Evolutionary conservation across 2,888 invertebrate genomes (phyloP).

Genomic region (Chrysolina oricalcia): DNA sequence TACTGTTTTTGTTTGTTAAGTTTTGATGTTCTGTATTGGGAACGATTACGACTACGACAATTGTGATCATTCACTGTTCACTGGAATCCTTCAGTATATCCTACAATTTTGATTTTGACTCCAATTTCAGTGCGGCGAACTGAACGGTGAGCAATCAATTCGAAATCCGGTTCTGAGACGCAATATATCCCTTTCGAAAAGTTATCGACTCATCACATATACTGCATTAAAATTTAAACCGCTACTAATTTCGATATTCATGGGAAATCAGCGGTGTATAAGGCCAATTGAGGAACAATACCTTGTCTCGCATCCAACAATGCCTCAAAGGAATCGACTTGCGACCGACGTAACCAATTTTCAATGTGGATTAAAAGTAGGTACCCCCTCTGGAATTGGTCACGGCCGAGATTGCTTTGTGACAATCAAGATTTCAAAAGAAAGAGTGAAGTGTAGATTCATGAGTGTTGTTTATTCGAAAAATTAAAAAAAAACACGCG

Average conservation of each 20-base stretch:
- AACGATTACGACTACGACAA: too few relatives aligned
- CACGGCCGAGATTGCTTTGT: constrained; percentile 25
- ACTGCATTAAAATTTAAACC: constrained; percentile 41
- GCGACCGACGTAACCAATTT: constrained; percentile 30
- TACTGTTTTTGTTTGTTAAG: too few relatives aligned
- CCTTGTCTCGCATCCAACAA: constrained; percentile 21
- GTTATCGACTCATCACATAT: constrained; percentile 18
- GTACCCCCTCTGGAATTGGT: constrained; percentile 16
- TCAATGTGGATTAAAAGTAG: constrained; percentile 24
- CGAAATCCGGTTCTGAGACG: constrained; percentile 5
- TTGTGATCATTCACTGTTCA: too few relatives aligned
- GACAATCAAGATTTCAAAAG: constrained; percentile 1
- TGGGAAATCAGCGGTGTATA: constrained; percentile 57
- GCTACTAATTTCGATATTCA: constrained; percentile 61
- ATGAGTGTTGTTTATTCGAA: neutral
- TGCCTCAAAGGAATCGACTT: constrained; percentile 21
- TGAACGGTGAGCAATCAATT: neutral
- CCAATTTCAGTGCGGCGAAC: too few relatives aligned
- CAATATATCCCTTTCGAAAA: constrained; percentile 17
- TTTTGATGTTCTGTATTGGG: too few relatives aligned
- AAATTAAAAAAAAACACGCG: too few relatives aligned
- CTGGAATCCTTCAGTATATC: too few relatives aligned
- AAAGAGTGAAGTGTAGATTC: neutral
- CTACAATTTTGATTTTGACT: too few relatives aligned
- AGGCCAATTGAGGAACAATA: constrained; percentile 30